Conservation (phyloP, 2,888 invertebrate genomes). For the Nemotelus pantherinus region DNA sequence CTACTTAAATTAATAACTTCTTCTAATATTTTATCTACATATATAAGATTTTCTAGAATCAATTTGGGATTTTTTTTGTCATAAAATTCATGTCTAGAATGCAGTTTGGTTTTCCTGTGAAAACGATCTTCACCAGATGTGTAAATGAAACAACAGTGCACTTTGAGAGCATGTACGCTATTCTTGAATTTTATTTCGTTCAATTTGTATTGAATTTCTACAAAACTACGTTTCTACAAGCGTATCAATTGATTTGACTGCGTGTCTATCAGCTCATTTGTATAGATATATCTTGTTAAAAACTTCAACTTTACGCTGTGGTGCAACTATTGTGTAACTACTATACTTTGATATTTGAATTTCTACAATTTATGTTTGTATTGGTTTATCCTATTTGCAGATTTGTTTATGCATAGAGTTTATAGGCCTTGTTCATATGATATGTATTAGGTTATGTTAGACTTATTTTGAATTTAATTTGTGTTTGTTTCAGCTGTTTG, state of each 20-base stretch:
- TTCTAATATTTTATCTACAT: background rate
- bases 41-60: background rate
- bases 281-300: background rate
- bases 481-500: no score
- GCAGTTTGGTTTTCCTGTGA: no score
- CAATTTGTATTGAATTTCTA: background rate
- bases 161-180: background rate
- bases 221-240: background rate
- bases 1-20: conserved; percentile 2
- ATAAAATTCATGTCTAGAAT: no score
- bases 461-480: background rate
- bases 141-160: background rate
- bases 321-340: background rate
- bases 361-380: background rate
- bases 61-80: background rate
- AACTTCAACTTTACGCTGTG: background rate
- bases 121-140: no score
- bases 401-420: background rate
- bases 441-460: conserved; percentile 25
- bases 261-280: no score
- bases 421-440: conserved; percentile 34
- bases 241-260: no score
- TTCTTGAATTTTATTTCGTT: background rate
- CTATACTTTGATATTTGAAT: background rate
- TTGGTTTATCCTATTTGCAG: background rate